Evolutionary conservation across 2,797 vertebrate species (phyloP).

Genomic region (Spheniscus humboldti): DNA sequence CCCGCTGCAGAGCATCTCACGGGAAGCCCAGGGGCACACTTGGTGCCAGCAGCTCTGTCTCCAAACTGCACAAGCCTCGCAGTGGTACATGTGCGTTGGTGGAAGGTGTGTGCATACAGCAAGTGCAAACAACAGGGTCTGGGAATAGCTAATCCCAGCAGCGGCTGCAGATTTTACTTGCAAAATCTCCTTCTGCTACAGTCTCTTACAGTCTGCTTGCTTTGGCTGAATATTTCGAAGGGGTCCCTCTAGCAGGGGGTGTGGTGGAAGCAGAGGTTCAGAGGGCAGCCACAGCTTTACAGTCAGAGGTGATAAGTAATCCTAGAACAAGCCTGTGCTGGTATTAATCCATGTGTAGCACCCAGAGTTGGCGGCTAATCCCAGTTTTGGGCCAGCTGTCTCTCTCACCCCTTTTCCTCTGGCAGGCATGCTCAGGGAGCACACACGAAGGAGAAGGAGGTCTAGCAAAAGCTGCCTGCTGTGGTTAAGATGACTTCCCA

Average conservation of each 20-base stretch:
- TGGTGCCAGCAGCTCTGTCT: neutral
- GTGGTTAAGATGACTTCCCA: neutral
- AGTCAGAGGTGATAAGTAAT: neutral
- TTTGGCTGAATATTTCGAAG: neutral
- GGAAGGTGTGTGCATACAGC: neutral
- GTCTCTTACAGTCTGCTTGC: neutral
- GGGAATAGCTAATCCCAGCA: neutral
- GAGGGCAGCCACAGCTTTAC: neutral
- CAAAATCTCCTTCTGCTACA: neutral
- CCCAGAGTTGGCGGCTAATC: neutral
- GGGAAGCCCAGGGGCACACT: rapidly evolving
- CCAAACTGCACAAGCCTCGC: rapidly evolving
- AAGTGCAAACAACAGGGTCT: neutral
- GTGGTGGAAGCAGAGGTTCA: too few species aligned
- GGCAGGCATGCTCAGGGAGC: neutral
- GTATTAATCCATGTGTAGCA: neutral
- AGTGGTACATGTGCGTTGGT: rapidly evolving
- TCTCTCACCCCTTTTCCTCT: neutral
- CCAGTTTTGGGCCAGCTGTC: neutral
- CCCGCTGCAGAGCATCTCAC: neutral
- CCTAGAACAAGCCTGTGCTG: neutral
- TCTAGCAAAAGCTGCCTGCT: neutral
- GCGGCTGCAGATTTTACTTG: neutral
- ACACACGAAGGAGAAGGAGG: neutral
- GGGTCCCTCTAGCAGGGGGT: neutral